phyloP scores from a whole-genome alignment of 2,113 vertebrate genomes.

The Zosterops japonicus region DNA sequence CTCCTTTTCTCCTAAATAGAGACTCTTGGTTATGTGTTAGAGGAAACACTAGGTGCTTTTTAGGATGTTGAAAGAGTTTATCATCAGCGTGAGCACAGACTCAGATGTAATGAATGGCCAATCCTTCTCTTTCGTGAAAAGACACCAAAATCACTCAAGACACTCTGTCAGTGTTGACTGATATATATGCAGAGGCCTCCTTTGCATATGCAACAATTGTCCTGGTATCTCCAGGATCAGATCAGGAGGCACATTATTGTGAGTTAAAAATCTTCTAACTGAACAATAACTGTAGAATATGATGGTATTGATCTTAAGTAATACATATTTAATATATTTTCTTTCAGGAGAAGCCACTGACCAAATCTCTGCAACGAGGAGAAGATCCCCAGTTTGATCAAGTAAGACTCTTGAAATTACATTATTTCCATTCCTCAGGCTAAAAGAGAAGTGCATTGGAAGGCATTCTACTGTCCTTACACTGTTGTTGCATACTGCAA shows the following conservation, averaged over 20 bases:
- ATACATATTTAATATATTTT: background rate
- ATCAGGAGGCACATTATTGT: background rate
- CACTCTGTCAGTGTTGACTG: background rate
- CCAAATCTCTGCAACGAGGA: constrained; percentile 94
- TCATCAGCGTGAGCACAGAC: background rate
- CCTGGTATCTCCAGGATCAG: background rate
- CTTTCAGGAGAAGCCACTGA: constrained; percentile 92
- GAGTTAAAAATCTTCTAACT: background rate
- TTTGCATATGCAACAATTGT: background rate
- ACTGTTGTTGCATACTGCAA: background rate
- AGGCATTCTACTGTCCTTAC: background rate
- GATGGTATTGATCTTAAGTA: background rate
- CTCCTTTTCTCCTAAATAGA: background rate
- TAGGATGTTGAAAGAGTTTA: background rate
- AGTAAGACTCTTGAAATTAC: constrained; percentile 75
- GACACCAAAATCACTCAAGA: background rate
- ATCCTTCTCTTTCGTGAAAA: background rate
- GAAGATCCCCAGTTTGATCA: constrained; percentile 98
- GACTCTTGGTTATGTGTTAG: background rate
- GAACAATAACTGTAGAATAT: background rate
- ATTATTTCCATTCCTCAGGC: background rate
- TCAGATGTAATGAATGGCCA: background rate
- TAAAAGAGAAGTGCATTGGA: background rate
- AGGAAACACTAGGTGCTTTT: background rate
- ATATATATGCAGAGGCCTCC: background rate